Conservation (phyloP, 2,797 vertebrate species). For the Takifugu rubripes region DNA sequence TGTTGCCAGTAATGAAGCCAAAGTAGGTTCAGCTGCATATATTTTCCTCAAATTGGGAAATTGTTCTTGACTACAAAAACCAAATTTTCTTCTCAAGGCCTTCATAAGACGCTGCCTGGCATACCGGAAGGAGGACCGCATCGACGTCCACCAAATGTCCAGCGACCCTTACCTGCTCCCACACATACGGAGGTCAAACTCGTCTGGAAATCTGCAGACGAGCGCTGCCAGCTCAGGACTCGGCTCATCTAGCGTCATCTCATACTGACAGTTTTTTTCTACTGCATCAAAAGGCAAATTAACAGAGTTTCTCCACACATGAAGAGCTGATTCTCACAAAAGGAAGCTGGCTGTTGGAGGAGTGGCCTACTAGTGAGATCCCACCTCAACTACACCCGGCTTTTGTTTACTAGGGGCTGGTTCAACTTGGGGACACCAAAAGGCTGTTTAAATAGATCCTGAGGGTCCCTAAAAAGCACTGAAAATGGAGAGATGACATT, state of each 20-base stretch:
- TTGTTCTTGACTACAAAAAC: neutral
- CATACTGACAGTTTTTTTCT: slow-evolving; percentile 83
- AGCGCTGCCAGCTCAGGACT: slow-evolving; percentile 82
- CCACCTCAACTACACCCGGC: slow-evolving; percentile 32
- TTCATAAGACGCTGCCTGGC: slow-evolving; percentile 98
- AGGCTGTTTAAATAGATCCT: slow-evolving; percentile 52
- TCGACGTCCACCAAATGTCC: slow-evolving; percentile 94
- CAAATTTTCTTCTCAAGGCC: slow-evolving; percentile 69
- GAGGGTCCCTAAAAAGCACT: slow-evolving; percentile 73
- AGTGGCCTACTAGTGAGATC: slow-evolving; percentile 35
- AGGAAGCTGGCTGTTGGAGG: slow-evolving; percentile 40
- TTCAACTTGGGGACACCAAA: slow-evolving; percentile 48
- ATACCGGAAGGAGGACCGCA: slow-evolving; percentile 96
- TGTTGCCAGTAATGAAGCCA: slow-evolving; percentile 97
- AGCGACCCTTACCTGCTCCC: slow-evolving; percentile 97
- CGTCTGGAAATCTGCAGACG: slow-evolving; percentile 96
- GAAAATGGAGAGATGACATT: slow-evolving; percentile 71
- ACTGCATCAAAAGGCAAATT: slow-evolving; percentile 49
- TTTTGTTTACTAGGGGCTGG: slow-evolving; percentile 46
- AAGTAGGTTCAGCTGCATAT: slow-evolving; percentile 75
- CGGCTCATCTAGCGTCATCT: slow-evolving; percentile 89
- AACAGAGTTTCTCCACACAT: slow-evolving; percentile 48
- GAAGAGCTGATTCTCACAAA: slow-evolving; percentile 56
- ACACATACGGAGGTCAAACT: slow-evolving; percentile 98
- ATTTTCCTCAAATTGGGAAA: neutral